Evolutionary conservation across 2,113 vertebrate species (phyloP).

Genomic region (Morphnarchus princeps): DNA sequence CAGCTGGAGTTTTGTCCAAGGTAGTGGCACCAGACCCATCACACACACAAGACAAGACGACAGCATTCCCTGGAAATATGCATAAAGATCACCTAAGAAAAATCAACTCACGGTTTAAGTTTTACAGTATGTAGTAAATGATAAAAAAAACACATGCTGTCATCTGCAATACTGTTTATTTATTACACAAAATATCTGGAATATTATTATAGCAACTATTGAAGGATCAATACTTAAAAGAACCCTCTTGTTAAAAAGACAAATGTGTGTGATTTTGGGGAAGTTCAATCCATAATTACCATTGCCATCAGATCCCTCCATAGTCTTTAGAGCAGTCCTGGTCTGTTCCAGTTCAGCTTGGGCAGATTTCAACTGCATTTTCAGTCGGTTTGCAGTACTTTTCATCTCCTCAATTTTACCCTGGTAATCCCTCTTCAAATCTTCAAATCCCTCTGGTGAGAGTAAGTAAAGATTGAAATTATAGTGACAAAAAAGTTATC

Average conservation of each 20-base stretch:
- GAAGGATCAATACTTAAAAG: neutral
- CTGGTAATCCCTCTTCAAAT: constrained; percentile 71
- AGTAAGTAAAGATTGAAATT: neutral
- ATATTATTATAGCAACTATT: neutral
- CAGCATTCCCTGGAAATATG: neutral
- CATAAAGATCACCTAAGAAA: neutral
- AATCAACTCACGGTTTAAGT: neutral
- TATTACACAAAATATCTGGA: neutral
- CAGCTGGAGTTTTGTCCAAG: neutral
- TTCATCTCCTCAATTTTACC: constrained; percentile 71
- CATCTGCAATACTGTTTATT: neutral
- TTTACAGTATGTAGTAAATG: neutral
- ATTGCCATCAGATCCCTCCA: constrained; percentile 75
- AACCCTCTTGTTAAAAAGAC: neutral
- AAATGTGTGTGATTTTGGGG: neutral
- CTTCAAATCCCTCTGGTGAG: constrained; percentile 76
- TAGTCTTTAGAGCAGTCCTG: constrained; percentile 69
- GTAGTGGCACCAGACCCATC: neutral
- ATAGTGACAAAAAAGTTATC: neutral
- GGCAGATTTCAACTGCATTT: constrained; percentile 69
- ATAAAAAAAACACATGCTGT: neutral
- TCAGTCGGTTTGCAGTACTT: constrained; percentile 72
- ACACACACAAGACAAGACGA: neutral
- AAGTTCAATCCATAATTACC: constrained; percentile 65
- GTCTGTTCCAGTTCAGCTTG: constrained; percentile 77